Evolutionary conservation across 1,140 invertebrate species (phyloP).

Genomic region (Drosophila leontia): DNA sequence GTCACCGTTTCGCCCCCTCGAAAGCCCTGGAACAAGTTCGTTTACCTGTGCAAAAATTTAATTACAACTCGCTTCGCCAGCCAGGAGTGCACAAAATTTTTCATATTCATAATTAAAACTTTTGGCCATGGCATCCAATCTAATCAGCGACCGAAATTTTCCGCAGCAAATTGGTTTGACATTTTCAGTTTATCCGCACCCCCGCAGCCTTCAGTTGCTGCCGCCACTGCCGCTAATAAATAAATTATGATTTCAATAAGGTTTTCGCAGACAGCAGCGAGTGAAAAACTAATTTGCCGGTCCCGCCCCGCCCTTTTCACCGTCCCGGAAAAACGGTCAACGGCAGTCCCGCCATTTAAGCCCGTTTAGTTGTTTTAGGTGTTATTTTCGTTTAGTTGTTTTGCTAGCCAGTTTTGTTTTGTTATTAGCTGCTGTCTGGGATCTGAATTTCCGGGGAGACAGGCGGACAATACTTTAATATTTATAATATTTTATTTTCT

Average conservation of each 20-base stretch:
- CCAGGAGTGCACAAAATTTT: constrained; percentile 51
- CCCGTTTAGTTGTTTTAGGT: constrained; percentile 32
- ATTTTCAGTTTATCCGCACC: constrained; percentile 53
- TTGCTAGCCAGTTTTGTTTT: background rate
- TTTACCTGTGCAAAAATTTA: constrained; percentile 65
- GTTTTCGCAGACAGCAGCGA: constrained; percentile 35
- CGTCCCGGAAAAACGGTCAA: constrained; percentile 8
- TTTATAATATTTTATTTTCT: constrained; percentile 4
- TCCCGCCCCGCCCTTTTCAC: constrained; percentile 1
- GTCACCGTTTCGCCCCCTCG: background rate
- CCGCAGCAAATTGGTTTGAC: constrained; percentile 68
- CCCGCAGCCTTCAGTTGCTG: constrained; percentile 1
- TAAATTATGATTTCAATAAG: constrained; percentile 81
- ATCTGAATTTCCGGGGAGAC: constrained; percentile 8
- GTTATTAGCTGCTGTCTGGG: constrained; percentile 5
- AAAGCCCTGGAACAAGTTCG: constrained; percentile 35
- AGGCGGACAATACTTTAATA: constrained; percentile 3
- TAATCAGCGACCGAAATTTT: constrained; percentile 67
- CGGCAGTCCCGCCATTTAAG: constrained; percentile 3
- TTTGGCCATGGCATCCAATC: constrained; percentile 63
- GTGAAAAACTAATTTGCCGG: constrained; percentile 59
- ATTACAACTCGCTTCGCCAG: constrained; percentile 52
- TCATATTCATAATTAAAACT: constrained; percentile 76
- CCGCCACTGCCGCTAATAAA: constrained; percentile 55
- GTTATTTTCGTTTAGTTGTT: constrained; percentile 24